phyloP scores from a whole-genome alignment of 2,113 vertebrate species.

The Tylochromis polylepis region DNA sequence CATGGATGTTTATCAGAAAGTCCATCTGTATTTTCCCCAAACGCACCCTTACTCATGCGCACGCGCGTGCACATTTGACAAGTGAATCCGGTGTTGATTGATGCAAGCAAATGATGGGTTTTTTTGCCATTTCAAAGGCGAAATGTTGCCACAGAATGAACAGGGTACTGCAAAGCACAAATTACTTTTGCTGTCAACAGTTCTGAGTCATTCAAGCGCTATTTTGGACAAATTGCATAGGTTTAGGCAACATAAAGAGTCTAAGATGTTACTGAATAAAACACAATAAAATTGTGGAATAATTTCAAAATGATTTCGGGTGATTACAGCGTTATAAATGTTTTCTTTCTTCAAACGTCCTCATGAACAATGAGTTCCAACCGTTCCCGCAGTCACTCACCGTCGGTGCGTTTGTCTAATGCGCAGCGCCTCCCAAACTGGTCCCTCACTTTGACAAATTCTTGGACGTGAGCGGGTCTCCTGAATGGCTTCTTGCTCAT shows the following conservation, averaged over 20 bases:
- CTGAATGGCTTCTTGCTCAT: constrained; percentile 20
- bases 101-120: constrained; percentile 25
- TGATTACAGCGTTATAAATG: not conserved
- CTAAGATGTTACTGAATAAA: not conserved
- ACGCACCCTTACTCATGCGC: not conserved
- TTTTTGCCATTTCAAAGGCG: not conserved
- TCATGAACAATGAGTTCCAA: constrained; percentile 25
- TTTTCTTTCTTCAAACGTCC: not conserved
- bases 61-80: constrained; percentile 8
- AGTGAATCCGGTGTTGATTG: constrained; percentile 31
- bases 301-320: not conserved
- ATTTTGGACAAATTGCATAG: constrained; percentile 18
- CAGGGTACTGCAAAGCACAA: constrained; percentile 1
- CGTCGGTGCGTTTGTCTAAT: constrained; percentile 52
- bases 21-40: not conserved
- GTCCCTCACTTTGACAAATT: constrained; percentile 68
- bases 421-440: constrained; percentile 65
- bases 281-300: not conserved
- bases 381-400: constrained; percentile 48
- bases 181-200: constrained; percentile 14
- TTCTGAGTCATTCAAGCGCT: not conserved
- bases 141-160: constrained; percentile 3
- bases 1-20: not conserved
- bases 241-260: not conserved
- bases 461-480: constrained; percentile 58